These are phyloP conservation scores for Drosophila anomalata DNA, from an alignment of 2,888 invertebrate species.

Conservation along the genomic window DNA sequence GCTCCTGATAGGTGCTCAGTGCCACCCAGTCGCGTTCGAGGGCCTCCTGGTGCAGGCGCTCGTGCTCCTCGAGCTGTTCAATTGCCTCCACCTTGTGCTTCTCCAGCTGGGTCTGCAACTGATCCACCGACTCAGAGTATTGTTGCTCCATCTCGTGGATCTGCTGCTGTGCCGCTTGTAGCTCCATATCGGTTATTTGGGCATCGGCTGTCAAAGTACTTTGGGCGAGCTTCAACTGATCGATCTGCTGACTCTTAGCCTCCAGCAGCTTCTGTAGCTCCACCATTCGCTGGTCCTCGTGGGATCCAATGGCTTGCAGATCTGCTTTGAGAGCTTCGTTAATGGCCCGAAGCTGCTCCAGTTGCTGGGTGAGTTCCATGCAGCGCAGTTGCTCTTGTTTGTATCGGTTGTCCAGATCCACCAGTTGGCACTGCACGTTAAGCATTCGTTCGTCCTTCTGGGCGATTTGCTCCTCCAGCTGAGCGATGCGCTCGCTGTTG, in stretches of 20 bases:
- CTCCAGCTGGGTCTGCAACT: conserved; percentile 69
- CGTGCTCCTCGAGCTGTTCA: conserved; percentile 63
- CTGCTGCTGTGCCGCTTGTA: conserved; percentile 71
- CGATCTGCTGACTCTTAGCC: conserved; percentile 66
- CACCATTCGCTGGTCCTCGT: conserved; percentile 54
- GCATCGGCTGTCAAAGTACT: conserved; percentile 78
- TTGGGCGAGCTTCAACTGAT: conserved; percentile 82
- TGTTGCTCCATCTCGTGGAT: conserved; percentile 77
- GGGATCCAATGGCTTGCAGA: conserved; percentile 66
- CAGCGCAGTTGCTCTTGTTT: conserved; percentile 81
- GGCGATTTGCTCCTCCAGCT: conserved; percentile 83
- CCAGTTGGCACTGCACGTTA: conserved; percentile 80
- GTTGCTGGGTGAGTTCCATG: conserved; percentile 71
- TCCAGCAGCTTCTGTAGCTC: conserved; percentile 51
- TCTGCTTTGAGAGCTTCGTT: conserved; percentile 79
- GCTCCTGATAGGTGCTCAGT: conserved; percentile 85
- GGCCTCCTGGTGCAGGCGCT: conserved; percentile 83
- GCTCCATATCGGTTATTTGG: conserved; percentile 76
- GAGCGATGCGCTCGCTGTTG: conserved; percentile 83
- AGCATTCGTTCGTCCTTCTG: conserved; percentile 84
- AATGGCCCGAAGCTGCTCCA: conserved; percentile 70
- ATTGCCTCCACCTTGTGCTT: conserved; percentile 63
- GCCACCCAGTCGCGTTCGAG: conserved; percentile 86
- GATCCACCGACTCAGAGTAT: conserved; percentile 70
- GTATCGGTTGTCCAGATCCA: conserved; percentile 82